Percentiles rank a stretch among this genome's conserved stretches.
Evolutionary conservation across 2,888 invertebrate genomes (phyloP).

Genomic region (Eilema caniola): DNA sequence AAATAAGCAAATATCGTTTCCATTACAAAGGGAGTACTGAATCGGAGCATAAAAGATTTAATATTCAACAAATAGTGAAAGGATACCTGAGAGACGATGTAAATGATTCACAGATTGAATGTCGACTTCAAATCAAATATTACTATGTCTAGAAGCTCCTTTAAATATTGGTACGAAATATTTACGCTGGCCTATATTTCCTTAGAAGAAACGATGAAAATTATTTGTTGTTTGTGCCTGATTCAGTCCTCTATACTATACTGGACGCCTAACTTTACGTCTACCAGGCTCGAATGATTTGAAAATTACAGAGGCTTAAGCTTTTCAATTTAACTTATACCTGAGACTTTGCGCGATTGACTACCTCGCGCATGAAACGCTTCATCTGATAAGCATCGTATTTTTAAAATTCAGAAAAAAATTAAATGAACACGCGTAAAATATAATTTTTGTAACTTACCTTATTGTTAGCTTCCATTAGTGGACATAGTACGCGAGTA

Average conservation of each 20-base stretch:
- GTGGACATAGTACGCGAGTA: too few species aligned
- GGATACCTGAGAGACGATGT: slow-evolving; percentile 34
- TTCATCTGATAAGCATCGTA: too few species aligned
- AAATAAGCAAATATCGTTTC: slow-evolving; percentile 30
- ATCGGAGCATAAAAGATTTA: slow-evolving; percentile 34
- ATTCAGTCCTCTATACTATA: not conserved
- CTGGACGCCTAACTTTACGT: not conserved
- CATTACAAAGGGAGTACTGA: slow-evolving; percentile 40
- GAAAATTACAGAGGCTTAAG: too few species aligned
- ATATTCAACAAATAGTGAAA: slow-evolving; percentile 43
- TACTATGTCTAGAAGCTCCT: slow-evolving; percentile 8
- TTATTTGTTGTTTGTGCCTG: not conserved
- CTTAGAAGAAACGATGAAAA: not conserved
- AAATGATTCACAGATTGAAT: slow-evolving; percentile 37
- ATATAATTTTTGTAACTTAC: too few species aligned
- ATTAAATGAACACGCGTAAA: too few species aligned
- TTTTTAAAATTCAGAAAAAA: too few species aligned
- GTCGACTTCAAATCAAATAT: slow-evolving; percentile 36
- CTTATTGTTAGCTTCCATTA: too few species aligned
- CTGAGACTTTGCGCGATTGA: too few species aligned
- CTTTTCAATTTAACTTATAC: too few species aligned
- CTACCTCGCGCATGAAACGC: too few species aligned
- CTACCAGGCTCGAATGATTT: too few species aligned
- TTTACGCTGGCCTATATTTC: not conserved
- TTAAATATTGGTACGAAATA: not conserved